phyloP scores from a whole-genome alignment of 2,888 invertebrate genomes.

The Lepidonotus clava region DNA sequence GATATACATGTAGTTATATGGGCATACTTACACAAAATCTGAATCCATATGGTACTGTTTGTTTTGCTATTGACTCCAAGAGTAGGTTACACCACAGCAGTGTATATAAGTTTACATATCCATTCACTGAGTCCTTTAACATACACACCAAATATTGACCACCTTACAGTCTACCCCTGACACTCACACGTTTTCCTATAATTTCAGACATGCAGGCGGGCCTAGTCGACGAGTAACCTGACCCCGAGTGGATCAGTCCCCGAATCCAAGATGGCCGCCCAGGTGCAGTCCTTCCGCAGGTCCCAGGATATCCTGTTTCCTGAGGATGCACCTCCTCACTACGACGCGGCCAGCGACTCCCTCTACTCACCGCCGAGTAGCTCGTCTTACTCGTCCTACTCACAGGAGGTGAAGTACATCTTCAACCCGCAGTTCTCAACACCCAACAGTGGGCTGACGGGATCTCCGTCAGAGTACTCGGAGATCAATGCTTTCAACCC shows the following conservation, averaged over 20 bases:
- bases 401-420: conserved; percentile 41
- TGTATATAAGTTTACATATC: not conserved
- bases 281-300: not conserved
- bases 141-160: too few relatives aligned
- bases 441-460: not conserved
- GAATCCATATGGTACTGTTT: not conserved
- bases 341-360: not conserved
- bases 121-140: too few relatives aligned
- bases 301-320: conserved; percentile 49
- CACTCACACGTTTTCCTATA: not conserved
- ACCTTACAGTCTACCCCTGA: too few relatives aligned
- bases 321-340: conserved; percentile 31
- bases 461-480: not conserved
- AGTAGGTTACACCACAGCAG: not conserved
- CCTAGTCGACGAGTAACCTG: not conserved
- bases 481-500: not conserved
- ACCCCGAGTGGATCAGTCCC: not conserved
- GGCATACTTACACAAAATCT: not conserved
- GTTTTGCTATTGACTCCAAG: not conserved
- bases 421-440: not conserved
- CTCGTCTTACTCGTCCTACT: conserved; percentile 43
- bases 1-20: not conserved
- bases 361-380: not conserved
- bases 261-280: conserved; percentile 8
- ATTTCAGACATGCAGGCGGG: conserved; percentile 8